Conservation (phyloP, 2,797 vertebrate species). For the Sebastes dallii region DNA sequence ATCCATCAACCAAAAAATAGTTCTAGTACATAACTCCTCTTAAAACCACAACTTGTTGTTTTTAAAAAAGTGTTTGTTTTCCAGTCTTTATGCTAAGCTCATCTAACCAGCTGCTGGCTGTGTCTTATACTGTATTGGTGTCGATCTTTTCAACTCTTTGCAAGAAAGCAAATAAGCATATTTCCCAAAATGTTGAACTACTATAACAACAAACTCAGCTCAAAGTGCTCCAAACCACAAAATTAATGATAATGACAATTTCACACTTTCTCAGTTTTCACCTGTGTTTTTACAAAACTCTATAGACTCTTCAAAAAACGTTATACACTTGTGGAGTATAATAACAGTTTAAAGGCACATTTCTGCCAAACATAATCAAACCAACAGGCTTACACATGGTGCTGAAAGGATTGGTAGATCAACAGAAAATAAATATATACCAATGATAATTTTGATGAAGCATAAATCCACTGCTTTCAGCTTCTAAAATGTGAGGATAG, state of each 20-base stretch:
- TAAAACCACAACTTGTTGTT: too few species aligned
- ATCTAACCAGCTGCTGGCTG: too few species aligned
- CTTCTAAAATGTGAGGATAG: neutral
- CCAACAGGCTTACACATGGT: neutral
- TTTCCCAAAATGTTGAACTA: too few species aligned
- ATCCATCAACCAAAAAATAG: too few species aligned
- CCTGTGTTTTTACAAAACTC: neutral
- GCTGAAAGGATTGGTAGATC: too few species aligned
- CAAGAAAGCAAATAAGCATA: too few species aligned
- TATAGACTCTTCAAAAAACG: neutral
- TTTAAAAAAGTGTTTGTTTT: too few species aligned
- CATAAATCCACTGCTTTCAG: neutral
- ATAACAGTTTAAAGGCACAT: neutral
- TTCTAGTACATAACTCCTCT: too few species aligned
- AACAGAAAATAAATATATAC: too few species aligned
- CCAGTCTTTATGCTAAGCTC: too few species aligned
- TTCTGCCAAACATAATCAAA: neutral
- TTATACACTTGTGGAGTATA: neutral
- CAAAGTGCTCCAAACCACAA: neutral
- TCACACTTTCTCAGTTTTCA: neutral
- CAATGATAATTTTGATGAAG: neutral
- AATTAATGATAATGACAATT: neutral
- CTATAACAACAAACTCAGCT: neutral
- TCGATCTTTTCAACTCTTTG: too few species aligned
- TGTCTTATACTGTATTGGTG: too few species aligned